A percentile compares a stretch with the other conserved stretches of the same genome.
Conservation (phyloP, 2,888 invertebrate species). For the Perizoma flavofasciatum region DNA sequence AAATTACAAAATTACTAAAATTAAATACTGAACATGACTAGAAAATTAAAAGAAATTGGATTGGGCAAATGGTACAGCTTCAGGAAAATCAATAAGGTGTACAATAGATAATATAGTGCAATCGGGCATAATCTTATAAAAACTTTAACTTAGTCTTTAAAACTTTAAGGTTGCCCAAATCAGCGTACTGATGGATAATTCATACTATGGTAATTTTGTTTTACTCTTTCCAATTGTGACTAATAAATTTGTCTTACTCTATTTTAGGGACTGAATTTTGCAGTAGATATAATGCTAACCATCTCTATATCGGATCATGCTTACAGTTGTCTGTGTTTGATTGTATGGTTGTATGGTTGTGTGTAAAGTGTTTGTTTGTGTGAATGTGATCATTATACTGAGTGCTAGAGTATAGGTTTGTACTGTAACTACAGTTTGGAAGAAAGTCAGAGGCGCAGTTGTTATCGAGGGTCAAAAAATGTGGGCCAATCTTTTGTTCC, state of each 20-base stretch:
- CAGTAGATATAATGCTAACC: slow-evolving; percentile 26
- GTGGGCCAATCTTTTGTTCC: neutral
- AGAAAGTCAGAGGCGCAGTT: slow-evolving; percentile 16
- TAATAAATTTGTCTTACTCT: slow-evolving; percentile 31
- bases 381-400: slow-evolving; percentile 70
- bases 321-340: slow-evolving; percentile 3
- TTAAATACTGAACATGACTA: no score
- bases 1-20: no score
- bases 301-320: slow-evolving; percentile 32
- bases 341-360: slow-evolving; percentile 24
- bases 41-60: no score
- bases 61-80: no score
- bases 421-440: slow-evolving; percentile 22
- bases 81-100: no score
- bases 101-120: no score
- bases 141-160: no score
- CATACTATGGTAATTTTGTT: no score
- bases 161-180: no score
- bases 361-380: slow-evolving; percentile 44
- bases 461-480: slow-evolving; percentile 7
- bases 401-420: slow-evolving; percentile 73
- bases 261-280: slow-evolving; percentile 33
- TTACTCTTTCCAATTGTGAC: no score
- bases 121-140: no score
- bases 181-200: no score